A percentile compares a stretch with the other conserved stretches of the same genome.
These are phyloP conservation scores for Frankliniella intonsa DNA, from an alignment of 2,888 invertebrate genomes.

Conservation along the genomic window DNA sequence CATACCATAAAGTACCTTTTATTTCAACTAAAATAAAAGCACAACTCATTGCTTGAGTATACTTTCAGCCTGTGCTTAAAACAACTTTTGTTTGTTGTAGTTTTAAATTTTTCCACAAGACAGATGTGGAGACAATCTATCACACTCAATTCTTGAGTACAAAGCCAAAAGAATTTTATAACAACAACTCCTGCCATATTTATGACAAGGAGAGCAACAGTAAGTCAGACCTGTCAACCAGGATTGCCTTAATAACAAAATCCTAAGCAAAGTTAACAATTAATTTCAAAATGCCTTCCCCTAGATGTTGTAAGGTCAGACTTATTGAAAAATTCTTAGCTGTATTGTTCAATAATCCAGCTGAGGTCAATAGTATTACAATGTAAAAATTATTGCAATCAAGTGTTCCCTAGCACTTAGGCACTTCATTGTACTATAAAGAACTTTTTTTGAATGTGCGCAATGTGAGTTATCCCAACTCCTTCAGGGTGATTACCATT, in stretches of 20 bases:
- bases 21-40: conserved; percentile 24
- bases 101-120: background rate
- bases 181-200: background rate
- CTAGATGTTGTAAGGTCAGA: too few relatives aligned
- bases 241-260: background rate
- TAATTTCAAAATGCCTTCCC: background rate
- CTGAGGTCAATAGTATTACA: background rate
- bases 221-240: background rate
- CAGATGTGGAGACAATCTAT: background rate
- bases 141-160: conserved; percentile 9
- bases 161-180: conserved; percentile 10
- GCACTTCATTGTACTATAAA: background rate
- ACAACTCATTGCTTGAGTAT: background rate
- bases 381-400: conserved; percentile 22
- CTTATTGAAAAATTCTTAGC: too few relatives aligned
- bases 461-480: background rate
- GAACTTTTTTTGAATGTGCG: background rate
- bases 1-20: background rate
- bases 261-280: background rate
- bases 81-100: background rate
- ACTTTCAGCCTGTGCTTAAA: conserved; percentile 5
- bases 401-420: conserved; percentile 16
- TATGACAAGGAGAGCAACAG: conserved; percentile 1
- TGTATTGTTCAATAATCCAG: too few relatives aligned
- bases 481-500: too few relatives aligned